Evolutionary conservation across 2,888 invertebrate species (phyloP).

Genomic region (Chloroclystis v-ata): DNA sequence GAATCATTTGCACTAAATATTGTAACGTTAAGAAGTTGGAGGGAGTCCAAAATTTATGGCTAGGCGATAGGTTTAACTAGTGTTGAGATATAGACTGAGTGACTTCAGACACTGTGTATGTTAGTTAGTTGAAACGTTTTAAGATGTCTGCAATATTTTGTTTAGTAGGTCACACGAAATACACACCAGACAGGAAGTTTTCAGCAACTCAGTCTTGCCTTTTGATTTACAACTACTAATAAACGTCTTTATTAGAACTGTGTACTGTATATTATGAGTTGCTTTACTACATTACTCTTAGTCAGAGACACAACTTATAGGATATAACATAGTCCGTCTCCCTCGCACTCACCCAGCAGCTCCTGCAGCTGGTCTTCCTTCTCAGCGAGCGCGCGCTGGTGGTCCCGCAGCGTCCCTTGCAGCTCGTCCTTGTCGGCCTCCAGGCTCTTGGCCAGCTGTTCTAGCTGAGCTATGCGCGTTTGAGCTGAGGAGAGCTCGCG

Average conservation of each 20-base stretch:
- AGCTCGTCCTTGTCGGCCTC: constrained; percentile 83
- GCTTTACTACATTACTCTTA: too few relatives aligned
- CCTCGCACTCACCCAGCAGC: constrained; percentile 50
- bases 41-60: constrained; percentile 40
- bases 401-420: constrained; percentile 79
- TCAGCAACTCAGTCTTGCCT: too few relatives aligned
- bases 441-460: constrained; percentile 59
- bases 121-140: not conserved
- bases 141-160: not conserved
- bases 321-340: not conserved
- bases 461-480: constrained; percentile 62
- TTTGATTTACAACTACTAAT: too few relatives aligned
- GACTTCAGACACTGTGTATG: not conserved
- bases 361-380: constrained; percentile 65
- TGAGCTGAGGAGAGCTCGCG: constrained; percentile 61
- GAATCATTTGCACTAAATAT: constrained; percentile 39
- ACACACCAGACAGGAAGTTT: too few relatives aligned
- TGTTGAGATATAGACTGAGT: constrained; percentile 23
- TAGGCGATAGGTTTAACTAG: constrained; percentile 33
- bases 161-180: not conserved
- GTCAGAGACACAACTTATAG: too few relatives aligned
- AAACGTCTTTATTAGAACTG: too few relatives aligned
- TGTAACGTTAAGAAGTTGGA: constrained; percentile 42
- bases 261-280: too few relatives aligned
- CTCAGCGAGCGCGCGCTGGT: constrained; percentile 66